These are phyloP conservation scores for Penaeus japonicus DNA, from an alignment of 1,140 invertebrate genomes.

Conservation along the genomic window DNA sequence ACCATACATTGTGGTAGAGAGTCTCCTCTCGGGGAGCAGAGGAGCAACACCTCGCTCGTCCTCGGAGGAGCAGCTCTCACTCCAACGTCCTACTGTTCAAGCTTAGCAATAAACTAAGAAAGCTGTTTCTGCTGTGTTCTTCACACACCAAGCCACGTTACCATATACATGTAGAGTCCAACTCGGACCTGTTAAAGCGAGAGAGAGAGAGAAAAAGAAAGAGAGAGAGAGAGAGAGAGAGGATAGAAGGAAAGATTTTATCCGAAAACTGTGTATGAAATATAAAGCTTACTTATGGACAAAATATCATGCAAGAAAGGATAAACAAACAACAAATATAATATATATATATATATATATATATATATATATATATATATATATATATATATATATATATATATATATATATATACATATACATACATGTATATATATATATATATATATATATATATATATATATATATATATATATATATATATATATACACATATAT, in stretches of 20 bases:
- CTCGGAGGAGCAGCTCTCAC: too few species aligned
- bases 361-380: neutral
- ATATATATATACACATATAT: neutral
- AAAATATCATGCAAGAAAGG: neutral
- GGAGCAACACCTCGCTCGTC: too few species aligned
- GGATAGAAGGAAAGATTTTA: neutral
- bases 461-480: neutral
- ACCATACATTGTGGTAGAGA: too few species aligned
- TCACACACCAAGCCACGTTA: neutral
- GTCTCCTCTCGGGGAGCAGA: too few species aligned
- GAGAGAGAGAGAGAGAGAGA: neutral
- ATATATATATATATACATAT: neutral
- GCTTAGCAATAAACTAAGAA: too few species aligned
- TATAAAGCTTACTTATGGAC: neutral
- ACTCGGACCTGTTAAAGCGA: too few species aligned
- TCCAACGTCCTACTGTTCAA: too few species aligned
- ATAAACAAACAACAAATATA: neutral
- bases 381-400: constrained; percentile 1
- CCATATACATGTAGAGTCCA: neutral
- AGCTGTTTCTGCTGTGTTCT: too few species aligned
- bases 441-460: neutral
- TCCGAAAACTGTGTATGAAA: too few species aligned
- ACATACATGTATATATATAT: neutral
- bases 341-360: neutral
- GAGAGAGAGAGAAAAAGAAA: too few species aligned